A percentile compares a stretch with the other conserved stretches of the same genome.
Conservation (phyloP, 2,113 vertebrate genomes). For the Oceanodroma tethys region DNA sequence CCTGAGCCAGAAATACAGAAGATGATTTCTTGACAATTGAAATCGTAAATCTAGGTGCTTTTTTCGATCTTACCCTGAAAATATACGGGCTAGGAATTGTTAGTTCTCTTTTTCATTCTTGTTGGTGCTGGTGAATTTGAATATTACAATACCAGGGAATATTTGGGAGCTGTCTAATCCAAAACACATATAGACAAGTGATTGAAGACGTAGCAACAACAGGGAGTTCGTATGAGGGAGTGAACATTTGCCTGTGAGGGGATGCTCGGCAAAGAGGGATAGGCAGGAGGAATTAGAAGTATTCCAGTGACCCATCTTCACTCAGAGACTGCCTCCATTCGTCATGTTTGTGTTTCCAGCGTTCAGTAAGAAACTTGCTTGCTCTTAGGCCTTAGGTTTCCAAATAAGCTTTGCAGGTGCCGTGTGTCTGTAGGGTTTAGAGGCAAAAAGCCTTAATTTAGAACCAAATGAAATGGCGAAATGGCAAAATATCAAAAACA, state of each 20-base stretch:
- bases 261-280: background rate
- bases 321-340: background rate
- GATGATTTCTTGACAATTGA: background rate
- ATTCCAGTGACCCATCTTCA: background rate
- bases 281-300: background rate
- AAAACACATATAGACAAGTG: background rate
- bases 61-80: background rate
- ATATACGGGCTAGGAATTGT: background rate
- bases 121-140: background rate
- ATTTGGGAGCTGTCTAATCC: background rate
- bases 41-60: background rate
- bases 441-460: background rate
- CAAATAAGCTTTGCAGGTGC: background rate
- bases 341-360: background rate
- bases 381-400: background rate
- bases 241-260: background rate
- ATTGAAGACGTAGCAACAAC: background rate
- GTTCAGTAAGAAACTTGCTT: background rate
- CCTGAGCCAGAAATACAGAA: background rate
- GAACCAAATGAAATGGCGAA: background rate
- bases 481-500: background rate
- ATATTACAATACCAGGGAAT: background rate
- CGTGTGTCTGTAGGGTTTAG: background rate
- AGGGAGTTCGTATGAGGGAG: background rate
- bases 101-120: background rate